Conservation (phyloP, 2,113 vertebrate species). For the Aleadryas rufinucha region DNA sequence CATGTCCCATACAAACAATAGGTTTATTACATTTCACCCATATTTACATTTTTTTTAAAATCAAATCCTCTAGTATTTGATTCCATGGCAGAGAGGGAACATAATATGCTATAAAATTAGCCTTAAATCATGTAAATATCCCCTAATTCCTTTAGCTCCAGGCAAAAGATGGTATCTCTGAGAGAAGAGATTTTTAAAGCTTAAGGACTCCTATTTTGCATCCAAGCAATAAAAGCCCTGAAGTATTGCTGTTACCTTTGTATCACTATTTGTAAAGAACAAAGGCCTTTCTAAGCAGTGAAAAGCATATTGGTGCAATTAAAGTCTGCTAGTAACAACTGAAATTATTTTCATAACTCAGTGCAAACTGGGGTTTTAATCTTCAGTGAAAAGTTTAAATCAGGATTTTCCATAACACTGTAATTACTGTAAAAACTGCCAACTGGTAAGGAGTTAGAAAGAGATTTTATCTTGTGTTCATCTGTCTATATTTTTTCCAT, state of each 20-base stretch:
- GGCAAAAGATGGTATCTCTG: constrained; percentile 65
- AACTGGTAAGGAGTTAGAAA: not conserved
- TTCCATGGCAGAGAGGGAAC: constrained; percentile 41
- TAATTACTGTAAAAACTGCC: constrained; percentile 11
- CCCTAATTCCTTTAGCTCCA: constrained; percentile 60
- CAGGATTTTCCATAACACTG: constrained; percentile 19
- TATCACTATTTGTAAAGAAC: constrained; percentile 51
- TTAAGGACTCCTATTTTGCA: constrained; percentile 52
- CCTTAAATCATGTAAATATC: constrained; percentile 64
- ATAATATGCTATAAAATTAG: constrained; percentile 67
- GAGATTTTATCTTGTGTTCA: constrained; percentile 25
- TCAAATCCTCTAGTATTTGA: constrained; percentile 51
- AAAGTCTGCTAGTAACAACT: constrained; percentile 42
- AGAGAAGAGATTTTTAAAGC: constrained; percentile 63
- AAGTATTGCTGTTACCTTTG: constrained; percentile 45
- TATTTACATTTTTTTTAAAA: constrained; percentile 28
- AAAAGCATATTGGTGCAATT: constrained; percentile 58
- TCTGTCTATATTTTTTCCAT: not conserved
- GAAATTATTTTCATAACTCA: constrained; percentile 54
- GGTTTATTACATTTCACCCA: constrained; percentile 54
- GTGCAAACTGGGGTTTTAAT: constrained; percentile 47
- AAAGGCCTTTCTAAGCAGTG: constrained; percentile 55
- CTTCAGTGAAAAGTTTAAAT: constrained; percentile 47
- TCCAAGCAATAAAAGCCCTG: constrained; percentile 53
- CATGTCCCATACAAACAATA: constrained; percentile 53